Percentiles rank a stretch among this genome's conserved stretches.
Conservation (phyloP, 2,113 vertebrate species). For the Neolamprologus caudopunctatus region DNA sequence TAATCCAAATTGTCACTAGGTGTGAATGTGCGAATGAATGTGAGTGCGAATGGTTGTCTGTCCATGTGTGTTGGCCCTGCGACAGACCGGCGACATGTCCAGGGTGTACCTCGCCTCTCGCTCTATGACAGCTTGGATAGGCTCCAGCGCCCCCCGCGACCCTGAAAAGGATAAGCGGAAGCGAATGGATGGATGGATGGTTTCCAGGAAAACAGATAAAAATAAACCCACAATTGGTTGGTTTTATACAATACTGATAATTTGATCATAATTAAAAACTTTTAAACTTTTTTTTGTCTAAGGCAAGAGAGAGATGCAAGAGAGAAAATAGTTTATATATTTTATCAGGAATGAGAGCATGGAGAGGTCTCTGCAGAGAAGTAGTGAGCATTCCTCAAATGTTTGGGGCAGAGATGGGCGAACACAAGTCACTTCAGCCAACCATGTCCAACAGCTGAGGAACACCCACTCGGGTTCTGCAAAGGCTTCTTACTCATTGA, state of each 20-base stretch:
- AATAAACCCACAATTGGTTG: neutral
- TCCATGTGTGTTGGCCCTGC: no score
- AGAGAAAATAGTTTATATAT: neutral
- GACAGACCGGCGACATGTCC: no score
- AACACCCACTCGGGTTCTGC: neutral
- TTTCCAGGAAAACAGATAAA: neutral
- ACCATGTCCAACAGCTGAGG: neutral
- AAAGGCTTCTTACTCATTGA: neutral
- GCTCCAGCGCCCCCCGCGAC: no score
- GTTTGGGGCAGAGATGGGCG: neutral
- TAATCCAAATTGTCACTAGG: no score
- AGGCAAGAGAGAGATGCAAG: neutral
- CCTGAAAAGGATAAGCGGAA: no score
- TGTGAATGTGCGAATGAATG: no score
- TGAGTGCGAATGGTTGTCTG: no score
- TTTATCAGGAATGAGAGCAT: neutral
- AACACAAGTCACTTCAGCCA: neutral
- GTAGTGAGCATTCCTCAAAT: neutral
- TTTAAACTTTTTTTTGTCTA: neutral
- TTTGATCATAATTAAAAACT: neutral
- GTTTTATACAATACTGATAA: neutral
- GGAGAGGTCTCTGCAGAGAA: neutral
- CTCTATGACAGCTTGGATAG: no score
- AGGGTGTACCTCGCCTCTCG: no score
- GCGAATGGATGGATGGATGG: neutral